A percentile compares a stretch with the other conserved stretches of the same genome.
These are phyloP conservation scores for Hemichromis elongatus DNA, from an alignment of 2,113 vertebrate species.

Conservation along the genomic window DNA sequence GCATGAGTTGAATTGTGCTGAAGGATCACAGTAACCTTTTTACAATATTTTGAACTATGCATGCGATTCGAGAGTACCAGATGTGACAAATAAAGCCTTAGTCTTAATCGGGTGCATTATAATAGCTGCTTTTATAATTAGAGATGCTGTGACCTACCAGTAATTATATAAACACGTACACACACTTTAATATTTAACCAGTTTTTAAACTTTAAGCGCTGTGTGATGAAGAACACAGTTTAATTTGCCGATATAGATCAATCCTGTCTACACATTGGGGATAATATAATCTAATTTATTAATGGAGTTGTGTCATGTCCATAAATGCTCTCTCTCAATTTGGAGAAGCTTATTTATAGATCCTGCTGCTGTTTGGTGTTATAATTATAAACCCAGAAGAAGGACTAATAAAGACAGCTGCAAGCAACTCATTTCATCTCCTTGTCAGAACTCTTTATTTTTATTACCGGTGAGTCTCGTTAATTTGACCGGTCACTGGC, in stretches of 20 bases:
- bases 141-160: background rate
- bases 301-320: background rate
- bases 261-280: background rate
- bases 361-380: background rate
- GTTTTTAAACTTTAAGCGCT: fast-evolving
- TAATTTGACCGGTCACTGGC: background rate
- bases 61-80: background rate
- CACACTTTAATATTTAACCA: background rate
- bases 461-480: background rate
- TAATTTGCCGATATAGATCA: background rate
- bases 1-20: background rate
- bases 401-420: background rate
- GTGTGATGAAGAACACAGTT: background rate
- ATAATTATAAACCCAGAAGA: background rate
- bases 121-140: background rate
- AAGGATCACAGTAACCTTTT: background rate
- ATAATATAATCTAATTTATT: background rate
- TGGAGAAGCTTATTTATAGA: background rate
- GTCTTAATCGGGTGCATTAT: background rate
- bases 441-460: background rate
- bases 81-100: background rate
- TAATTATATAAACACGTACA: background rate
- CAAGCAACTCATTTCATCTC: background rate
- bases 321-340: background rate
- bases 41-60: background rate